These are phyloP conservation scores for Drosophila pseudoobscura DNA, from an alignment of 1,140 invertebrate genomes.

Conservation along the genomic window DNA sequence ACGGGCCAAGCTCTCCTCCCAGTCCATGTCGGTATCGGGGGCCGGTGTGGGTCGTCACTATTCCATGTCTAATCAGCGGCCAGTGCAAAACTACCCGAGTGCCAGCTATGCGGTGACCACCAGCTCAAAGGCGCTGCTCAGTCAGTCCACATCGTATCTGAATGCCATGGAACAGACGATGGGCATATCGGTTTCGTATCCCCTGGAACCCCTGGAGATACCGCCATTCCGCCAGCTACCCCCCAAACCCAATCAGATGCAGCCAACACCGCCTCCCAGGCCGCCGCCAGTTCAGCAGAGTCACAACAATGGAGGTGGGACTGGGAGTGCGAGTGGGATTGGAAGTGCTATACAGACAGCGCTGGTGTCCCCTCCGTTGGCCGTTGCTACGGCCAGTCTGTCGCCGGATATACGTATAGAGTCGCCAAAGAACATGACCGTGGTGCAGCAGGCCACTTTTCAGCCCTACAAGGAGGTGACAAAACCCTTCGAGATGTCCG, in stretches of 20 bases:
- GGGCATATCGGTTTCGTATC: conserved; percentile 74
- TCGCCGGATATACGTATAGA: conserved; percentile 86
- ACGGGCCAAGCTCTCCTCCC: conserved; percentile 72
- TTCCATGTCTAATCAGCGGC: conserved; percentile 73
- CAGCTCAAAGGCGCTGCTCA: conserved; percentile 63
- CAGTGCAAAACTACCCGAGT: conserved; percentile 40
- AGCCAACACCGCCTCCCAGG: conserved; percentile 81
- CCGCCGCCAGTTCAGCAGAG: conserved; percentile 66
- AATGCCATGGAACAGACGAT: conserved; percentile 73
- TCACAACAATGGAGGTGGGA: conserved; percentile 35
- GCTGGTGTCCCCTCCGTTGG: conserved; percentile 56
- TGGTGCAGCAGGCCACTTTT: conserved; percentile 93
- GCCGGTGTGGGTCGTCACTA: conserved; percentile 54
- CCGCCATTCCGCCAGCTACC: conserved; percentile 63
- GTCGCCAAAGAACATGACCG: conserved; percentile 91
- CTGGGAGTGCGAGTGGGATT: conserved; percentile 34
- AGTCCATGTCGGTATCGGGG: conserved; percentile 76
- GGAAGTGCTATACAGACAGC: conserved; percentile 48
- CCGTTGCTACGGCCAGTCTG: conserved; percentile 71
- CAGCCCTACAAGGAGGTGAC: conserved; percentile 96
- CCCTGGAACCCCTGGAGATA: conserved; percentile 72
- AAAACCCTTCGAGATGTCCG: conserved; percentile 98
- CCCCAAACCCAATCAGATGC: conserved; percentile 68
- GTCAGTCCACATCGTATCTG: conserved; percentile 80
- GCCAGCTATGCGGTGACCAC: conserved; percentile 50